Evolutionary conservation across 2,888 invertebrate genomes (phyloP), one percentile per base, ranked within the genome.

Genomic region (Pseudococcus viburni): DNA sequence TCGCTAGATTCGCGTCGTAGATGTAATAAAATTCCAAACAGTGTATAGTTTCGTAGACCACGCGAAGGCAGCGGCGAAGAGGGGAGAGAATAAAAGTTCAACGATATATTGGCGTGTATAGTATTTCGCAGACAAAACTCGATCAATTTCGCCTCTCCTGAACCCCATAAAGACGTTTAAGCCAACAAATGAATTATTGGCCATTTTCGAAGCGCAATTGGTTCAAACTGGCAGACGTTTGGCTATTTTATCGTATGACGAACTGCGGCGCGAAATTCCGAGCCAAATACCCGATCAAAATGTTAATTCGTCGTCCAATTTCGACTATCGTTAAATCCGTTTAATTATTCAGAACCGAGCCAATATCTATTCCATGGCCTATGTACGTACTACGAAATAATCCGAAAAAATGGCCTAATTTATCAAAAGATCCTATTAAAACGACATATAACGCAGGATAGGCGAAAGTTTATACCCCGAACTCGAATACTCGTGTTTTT

Each of bases 361-460:
- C 68, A 73, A 73, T 73, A 73, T 73, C 68, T 33, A 33, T 73
- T 73, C 33, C 33, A 33, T 33, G 7, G 33, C 68, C 64, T 19
- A 11, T 15, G 33, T 73, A 73, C 11, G 4, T 73, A 73, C 8
- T 46, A 12, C 17, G 1, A 59, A 59, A 59, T 59, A 59, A 26
- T 26, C 33, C 26, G 3, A 12, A 26, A 73, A 73, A 73, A 73
- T 73, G 1, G 68, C 33, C 26, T 73, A 73, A 73, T 73, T 73
- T 73, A 73, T 73, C 68, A 33, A 73, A 73, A 73, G 68, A 73
- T 73, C 68, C 68, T 73, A 73, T 73, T 73, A 73, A 12, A 73
- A 17, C 33, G 68, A 73, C 68, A 59, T 1, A 59, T 22, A 22
- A 17, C n/a, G 19, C 15, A 17, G 15, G 26, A 3, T 33, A 33